Conservation (phyloP, 2,113 vertebrate species). For the Notarius lentiginosus region DNA sequence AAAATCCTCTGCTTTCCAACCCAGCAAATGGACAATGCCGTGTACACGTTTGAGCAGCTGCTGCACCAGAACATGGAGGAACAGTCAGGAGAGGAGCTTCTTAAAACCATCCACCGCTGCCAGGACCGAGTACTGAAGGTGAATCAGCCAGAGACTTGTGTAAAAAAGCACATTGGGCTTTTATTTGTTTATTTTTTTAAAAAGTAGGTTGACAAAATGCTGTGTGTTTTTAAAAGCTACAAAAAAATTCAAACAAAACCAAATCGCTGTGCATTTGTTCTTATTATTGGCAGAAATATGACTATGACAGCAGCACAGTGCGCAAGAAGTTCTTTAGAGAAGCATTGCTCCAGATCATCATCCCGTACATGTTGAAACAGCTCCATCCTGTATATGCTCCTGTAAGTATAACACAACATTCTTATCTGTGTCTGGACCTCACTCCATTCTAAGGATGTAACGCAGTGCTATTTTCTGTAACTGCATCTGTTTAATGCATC, state of each 20-base stretch:
- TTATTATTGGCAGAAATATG: conserved; percentile 79
- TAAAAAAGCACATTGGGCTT: not conserved
- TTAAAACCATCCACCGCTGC: conserved; percentile 88
- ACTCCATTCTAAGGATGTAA: not conserved
- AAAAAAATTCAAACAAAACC: not conserved
- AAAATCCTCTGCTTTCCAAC: not conserved
- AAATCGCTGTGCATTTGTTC: not conserved
- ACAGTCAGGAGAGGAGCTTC: conserved; percentile 79
- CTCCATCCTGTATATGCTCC: conserved; percentile 71
- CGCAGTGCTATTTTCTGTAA: not conserved
- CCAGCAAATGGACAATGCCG: conserved; percentile 93
- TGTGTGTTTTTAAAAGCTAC: not conserved
- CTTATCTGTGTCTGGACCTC: not conserved
- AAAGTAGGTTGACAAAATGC: not conserved
- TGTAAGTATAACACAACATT: conserved; percentile 14
- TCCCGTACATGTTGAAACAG: conserved; percentile 93
- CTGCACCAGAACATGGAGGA: conserved; percentile 84
- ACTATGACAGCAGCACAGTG: conserved; percentile 95
- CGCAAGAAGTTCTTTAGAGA: conserved; percentile 95
- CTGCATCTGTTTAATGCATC: not conserved
- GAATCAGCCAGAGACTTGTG: conserved; percentile 38
- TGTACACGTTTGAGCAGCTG: conserved; percentile 92
- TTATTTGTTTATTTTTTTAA: not conserved
- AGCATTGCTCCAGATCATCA: conserved; percentile 91
- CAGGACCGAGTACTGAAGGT: conserved; percentile 97